These are phyloP conservation scores for Cladopsammia gracilis DNA, from an alignment of 64 coral and sea anemone genomes.

Conservation along the genomic window DNA sequence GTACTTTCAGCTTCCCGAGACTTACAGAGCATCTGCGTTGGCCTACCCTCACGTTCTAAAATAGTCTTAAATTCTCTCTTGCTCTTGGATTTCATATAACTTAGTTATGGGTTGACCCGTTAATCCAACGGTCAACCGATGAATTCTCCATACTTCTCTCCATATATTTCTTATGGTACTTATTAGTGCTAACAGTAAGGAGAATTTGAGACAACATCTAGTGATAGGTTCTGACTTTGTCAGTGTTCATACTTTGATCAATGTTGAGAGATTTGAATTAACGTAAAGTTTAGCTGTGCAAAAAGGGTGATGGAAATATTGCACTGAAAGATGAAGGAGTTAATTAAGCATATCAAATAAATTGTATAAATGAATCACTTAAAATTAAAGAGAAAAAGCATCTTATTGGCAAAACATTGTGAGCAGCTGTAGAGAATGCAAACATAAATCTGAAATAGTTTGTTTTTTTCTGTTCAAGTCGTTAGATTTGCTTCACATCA, in stretches of 20 bases:
- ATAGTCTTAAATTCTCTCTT: not conserved
- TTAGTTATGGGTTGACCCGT: not conserved
- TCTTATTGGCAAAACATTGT: too few species aligned
- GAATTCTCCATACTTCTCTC: not conserved
- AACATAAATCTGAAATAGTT: too few species aligned
- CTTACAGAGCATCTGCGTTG: constrained; percentile 56
- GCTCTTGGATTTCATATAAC: not conserved
- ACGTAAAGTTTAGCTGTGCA: too few species aligned
- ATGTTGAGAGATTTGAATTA: not conserved
- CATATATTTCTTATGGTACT: not conserved
- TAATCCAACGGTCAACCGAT: not conserved
- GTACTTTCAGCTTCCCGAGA: constrained; percentile 81
- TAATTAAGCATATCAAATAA: too few species aligned
- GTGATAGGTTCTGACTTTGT: not conserved
- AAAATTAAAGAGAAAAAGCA: too few species aligned
- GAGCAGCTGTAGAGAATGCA: too few species aligned
- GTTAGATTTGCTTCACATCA: too few species aligned
- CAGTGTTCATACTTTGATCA: not conserved
- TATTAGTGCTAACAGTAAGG: not conserved
- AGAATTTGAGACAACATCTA: not conserved
- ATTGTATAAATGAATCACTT: too few species aligned
- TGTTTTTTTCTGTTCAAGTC: too few species aligned
- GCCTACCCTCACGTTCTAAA: constrained; percentile 76
- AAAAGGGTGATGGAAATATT: too few species aligned
- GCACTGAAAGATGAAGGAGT: too few species aligned